These are phyloP conservation scores for Indicator indicator DNA, from an alignment of 2,113 vertebrate species.

Conservation along the genomic window DNA sequence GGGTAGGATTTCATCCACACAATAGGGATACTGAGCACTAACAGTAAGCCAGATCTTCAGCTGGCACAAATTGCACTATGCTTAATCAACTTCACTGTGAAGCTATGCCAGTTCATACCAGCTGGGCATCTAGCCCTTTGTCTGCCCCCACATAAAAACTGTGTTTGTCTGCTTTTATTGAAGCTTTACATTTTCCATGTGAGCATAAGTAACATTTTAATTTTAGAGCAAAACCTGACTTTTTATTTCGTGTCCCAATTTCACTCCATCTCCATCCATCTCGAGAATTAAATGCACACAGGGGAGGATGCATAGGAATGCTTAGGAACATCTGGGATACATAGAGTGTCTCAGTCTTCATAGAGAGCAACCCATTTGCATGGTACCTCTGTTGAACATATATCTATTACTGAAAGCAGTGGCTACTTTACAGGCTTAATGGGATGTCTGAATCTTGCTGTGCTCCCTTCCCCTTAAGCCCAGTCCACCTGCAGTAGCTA, in stretches of 20 bases:
- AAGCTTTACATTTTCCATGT: constrained; percentile 40
- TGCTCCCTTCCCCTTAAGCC: not conserved
- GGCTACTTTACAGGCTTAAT: not conserved
- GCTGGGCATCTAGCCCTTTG: constrained; percentile 62
- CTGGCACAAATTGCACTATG: constrained; percentile 34
- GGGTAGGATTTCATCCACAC: constrained; percentile 25
- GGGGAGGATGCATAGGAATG: constrained; percentile 20
- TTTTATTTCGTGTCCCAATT: constrained; percentile 41
- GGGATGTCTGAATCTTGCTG: not conserved
- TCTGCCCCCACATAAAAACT: constrained; percentile 54
- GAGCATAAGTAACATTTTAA: constrained; percentile 29
- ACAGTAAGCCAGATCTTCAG: constrained; percentile 46
- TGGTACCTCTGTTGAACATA: not conserved
- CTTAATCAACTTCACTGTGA: constrained; percentile 62
- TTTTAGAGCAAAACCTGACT: not conserved
- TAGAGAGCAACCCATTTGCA: constrained; percentile 17
- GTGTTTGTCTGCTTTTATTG: constrained; percentile 54
- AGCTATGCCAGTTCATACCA: constrained; percentile 62
- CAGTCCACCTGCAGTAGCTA: not conserved
- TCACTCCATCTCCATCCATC: constrained; percentile 2
- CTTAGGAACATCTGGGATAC: constrained; percentile 37
- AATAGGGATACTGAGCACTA: constrained; percentile 24
- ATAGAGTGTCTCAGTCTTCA: not conserved
- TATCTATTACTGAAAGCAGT: not conserved
- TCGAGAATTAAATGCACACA: constrained; percentile 17